Percentiles rank a stretch among this genome's conserved stretches.
Evolutionary conservation across 1,140 invertebrate species (phyloP).

Genomic region (Caenorhabditis briggsae): DNA sequence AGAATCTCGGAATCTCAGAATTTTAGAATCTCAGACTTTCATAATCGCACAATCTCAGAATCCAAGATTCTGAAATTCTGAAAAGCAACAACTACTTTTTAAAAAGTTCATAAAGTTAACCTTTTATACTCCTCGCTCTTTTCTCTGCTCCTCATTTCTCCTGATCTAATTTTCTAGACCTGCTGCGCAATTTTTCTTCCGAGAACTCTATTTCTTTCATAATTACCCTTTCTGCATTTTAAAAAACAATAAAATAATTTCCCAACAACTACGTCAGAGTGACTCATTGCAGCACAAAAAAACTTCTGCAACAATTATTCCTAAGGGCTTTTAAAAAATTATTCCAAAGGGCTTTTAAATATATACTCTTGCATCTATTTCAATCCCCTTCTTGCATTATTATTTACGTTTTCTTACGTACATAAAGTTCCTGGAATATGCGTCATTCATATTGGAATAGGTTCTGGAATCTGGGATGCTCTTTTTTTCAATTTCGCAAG

Average conservation of each 20-base stretch:
- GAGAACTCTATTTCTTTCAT: not conserved
- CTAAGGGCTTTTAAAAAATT: not conserved
- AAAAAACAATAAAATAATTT: not conserved
- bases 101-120: no score
- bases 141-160: no score
- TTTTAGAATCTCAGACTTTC: no score
- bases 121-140: no score
- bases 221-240: not conserved
- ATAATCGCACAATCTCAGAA: no score
- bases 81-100: no score
- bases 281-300: no score
- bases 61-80: no score
- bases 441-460: slow-evolving; percentile 44
- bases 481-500: slow-evolving; percentile 19
- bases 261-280: not conserved
- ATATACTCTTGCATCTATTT: not conserved
- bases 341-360: not conserved
- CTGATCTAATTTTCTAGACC: not conserved
- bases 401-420: not conserved
- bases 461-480: not conserved
- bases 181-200: not conserved
- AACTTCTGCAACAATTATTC: not conserved
- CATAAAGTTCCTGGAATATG: not conserved
- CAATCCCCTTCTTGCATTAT: not conserved
- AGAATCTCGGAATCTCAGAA: no score